Conservation (phyloP, 2,888 invertebrate species). For the Lepeophtheirus nordmannii region DNA sequence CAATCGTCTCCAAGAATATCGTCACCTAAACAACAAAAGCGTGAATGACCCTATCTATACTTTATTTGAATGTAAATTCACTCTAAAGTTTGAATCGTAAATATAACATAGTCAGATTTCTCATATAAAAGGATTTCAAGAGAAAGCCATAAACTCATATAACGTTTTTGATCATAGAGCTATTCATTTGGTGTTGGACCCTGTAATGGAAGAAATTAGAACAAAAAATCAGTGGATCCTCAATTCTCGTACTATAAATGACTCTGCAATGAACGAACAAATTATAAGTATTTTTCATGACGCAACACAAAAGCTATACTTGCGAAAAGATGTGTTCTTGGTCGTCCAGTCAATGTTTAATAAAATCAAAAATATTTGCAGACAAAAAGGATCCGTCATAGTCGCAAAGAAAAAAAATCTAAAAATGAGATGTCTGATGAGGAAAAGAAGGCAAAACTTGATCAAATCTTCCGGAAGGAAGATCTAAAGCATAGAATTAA, state of each 20-base stretch:
- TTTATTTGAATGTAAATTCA: neutral
- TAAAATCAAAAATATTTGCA: neutral
- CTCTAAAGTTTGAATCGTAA: neutral
- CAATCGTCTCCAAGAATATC: neutral
- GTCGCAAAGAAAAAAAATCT: neutral
- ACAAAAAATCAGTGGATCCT: neutral
- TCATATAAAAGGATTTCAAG: neutral
- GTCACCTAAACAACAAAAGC: neutral
- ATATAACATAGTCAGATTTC: neutral
- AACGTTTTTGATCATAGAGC: neutral
- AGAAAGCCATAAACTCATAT: neutral
- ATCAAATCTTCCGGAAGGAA: neutral
- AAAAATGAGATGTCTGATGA: neutral
- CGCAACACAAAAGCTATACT: neutral
- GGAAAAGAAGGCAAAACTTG: neutral
- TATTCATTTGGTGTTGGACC: neutral
- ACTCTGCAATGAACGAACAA: neutral
- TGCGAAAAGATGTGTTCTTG: neutral
- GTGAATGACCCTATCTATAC: neutral
- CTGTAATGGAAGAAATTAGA: neutral
- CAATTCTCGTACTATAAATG: neutral
- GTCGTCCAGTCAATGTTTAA: neutral
- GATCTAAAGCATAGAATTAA: neutral
- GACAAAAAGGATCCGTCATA: neutral
- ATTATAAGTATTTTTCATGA: neutral